These are phyloP conservation scores for Rhea pennata DNA, from an alignment of 2,113 vertebrate species.

Conservation along the genomic window DNA sequence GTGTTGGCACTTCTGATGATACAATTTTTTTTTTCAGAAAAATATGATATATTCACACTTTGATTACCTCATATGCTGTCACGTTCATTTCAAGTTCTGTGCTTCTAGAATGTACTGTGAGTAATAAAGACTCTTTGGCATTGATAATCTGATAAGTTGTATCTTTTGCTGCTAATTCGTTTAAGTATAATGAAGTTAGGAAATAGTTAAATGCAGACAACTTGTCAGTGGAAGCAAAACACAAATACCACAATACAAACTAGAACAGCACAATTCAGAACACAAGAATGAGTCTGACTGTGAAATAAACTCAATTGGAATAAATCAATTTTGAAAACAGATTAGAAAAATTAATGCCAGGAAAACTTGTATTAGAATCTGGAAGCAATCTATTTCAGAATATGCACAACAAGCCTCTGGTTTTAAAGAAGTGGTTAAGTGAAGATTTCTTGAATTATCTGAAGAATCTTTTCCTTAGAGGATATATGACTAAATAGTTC, in stretches of 20 bases:
- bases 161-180: background rate
- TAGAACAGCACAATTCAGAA: background rate
- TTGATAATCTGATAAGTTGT: background rate
- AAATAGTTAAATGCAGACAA: background rate
- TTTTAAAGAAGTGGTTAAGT: slow-evolving; percentile 22
- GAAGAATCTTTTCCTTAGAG: background rate
- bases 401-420: slow-evolving; percentile 11
- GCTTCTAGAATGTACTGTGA: background rate
- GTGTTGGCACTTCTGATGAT: background rate
- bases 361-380: slow-evolving; percentile 40
- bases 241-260: background rate
- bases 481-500: background rate
- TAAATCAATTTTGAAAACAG: slow-evolving; percentile 56
- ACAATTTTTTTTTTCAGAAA: background rate
- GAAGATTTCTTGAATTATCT: slow-evolving; percentile 10
- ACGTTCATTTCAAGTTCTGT: background rate
- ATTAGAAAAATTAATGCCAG: slow-evolving; percentile 53
- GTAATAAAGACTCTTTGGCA: background rate
- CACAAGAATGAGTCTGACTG: background rate
- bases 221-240: background rate
- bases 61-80: background rate
- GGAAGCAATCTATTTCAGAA: slow-evolving; percentile 58
- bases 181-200: background rate
- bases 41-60: background rate
- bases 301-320: slow-evolving; percentile 52